Percentiles rank a stretch among this genome's conserved stretches.
phyloP scores from a whole-genome alignment of 2,797 vertebrate genomes.

The Protosalanx chinensis region DNA sequence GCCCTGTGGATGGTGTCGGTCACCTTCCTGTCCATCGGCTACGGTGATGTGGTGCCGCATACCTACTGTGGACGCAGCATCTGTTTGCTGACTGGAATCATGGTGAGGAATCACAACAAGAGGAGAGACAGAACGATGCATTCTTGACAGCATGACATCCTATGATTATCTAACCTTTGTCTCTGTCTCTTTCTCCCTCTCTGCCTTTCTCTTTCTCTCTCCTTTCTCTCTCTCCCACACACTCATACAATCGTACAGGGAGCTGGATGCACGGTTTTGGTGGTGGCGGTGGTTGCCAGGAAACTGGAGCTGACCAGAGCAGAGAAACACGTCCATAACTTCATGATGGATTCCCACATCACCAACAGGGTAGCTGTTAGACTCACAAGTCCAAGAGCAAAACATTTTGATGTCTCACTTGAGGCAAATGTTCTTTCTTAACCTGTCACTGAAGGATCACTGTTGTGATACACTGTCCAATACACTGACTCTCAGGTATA shows the following conservation, averaged over 20 bases:
- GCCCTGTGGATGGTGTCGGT: constrained; percentile 96
- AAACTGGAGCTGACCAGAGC: constrained; percentile 93
- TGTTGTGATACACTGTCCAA: neutral
- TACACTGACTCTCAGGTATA: no score
- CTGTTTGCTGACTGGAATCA: constrained; percentile 92
- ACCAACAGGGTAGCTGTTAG: constrained; percentile 80
- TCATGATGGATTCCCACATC: constrained; percentile 97
- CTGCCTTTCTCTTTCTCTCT: neutral
- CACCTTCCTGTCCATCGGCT: constrained; percentile 95
- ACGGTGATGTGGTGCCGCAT: constrained; percentile 93
- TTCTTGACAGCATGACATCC: neutral
- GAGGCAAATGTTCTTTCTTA: neutral
- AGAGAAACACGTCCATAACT: constrained; percentile 93
- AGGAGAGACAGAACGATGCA: neutral
- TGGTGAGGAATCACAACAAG: constrained; percentile 73
- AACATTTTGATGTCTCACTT: neutral
- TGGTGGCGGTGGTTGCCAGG: constrained; percentile 91
- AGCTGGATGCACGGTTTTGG: constrained; percentile 85
- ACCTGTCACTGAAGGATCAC: neutral
- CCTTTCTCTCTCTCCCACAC: neutral
- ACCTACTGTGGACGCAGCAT: constrained; percentile 94
- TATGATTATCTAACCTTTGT: neutral
- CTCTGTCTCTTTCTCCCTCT: neutral
- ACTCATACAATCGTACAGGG: constrained; percentile 67
- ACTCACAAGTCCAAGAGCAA: neutral